Evolutionary conservation across 2,113 vertebrate species (phyloP), one percentile per base, ranked within the genome.

Genomic region (Rhinoptilus africanus): DNA sequence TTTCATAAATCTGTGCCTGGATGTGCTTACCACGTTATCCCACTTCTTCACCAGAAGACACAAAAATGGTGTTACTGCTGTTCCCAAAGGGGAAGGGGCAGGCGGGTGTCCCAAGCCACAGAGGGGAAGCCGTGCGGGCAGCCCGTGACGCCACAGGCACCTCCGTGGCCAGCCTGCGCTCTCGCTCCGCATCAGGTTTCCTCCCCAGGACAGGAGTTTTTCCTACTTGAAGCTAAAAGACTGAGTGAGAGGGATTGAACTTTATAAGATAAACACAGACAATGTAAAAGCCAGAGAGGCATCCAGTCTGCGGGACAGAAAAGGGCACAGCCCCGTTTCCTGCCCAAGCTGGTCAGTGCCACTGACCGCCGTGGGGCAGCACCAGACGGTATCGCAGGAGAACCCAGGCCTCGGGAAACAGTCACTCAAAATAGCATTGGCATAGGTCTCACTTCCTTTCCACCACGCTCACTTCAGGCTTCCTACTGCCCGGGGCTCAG

Each of bases 51-150:
- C 14, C 20, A 45, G 37, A 37, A 48, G 48, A 34, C 11, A 53
- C 4, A 53, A 57, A 75, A 59, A 17, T 5, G 14, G 54, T 32
- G 26, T 69, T 74, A 41, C 5, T 69, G 32, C 39, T 43, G 9
- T 17, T 82, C 23, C 48, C 34, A 48, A 22, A 64, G 28, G 13
- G 37, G 24, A 68, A 85, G n/a, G 16, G 48, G 64, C 48, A 60
- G 0, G 1, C 0, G 2, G 18, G 10, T 18, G 21, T 32, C 41
- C 27, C 4, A 45, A 43, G 17, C 18, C 23, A 32, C n/a, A n/a
- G n/a, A n/a, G n/a, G n/a, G n/a, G n/a, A n/a, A n/a, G n/a, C n/a
- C n/a, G n/a, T n/a, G n/a, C n/a, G n/a, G n/a, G n/a, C n/a, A 75
- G 63, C 30, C 57, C 4, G 12, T 10, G 51, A 28, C 0, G 1